Percentiles rank a stretch among this genome's conserved stretches.
Evolutionary conservation across 2,113 vertebrate species (phyloP).

Genomic region (Sapajus apella): DNA sequence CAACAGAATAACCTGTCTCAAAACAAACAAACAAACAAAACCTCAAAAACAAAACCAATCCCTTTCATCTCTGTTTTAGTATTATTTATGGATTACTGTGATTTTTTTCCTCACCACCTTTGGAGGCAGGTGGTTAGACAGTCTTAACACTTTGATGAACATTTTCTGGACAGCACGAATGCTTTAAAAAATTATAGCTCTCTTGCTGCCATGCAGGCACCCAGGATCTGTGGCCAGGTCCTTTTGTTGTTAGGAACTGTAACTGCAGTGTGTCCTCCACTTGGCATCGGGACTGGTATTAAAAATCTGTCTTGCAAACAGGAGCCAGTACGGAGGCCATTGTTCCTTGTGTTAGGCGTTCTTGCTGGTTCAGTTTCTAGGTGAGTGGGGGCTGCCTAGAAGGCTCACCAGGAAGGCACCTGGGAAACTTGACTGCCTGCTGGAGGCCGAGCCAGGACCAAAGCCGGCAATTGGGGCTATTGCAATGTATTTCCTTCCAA

Average conservation of each 20-base stretch:
- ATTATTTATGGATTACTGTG: background rate
- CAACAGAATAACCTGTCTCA: too few relatives aligned
- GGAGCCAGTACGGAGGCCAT: constrained; percentile 41
- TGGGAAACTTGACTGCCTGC: background rate
- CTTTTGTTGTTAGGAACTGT: background rate
- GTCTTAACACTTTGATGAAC: background rate
- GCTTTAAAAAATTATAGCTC: background rate
- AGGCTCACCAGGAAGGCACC: background rate
- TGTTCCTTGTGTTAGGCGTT: constrained; percentile 45
- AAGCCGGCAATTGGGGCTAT: background rate
- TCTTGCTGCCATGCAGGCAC: background rate
- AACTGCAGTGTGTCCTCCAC: background rate
- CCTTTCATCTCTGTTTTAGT: background rate
- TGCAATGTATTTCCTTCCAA: background rate
- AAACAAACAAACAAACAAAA: too few relatives aligned
- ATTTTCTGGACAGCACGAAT: background rate
- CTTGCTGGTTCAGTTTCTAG: background rate
- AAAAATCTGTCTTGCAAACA: constrained; percentile 47
- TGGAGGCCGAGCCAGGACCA: background rate
- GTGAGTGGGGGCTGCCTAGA: background rate
- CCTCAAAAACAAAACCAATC: too few relatives aligned
- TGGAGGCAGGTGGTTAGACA: background rate
- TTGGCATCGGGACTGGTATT: constrained; percentile 31
- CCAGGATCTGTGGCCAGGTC: background rate
- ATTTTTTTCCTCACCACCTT: background rate